Base-by-base conservation (phyloP, 2,797 vertebrate genomes). In the Buphagus erythrorhynchus region DNA sequence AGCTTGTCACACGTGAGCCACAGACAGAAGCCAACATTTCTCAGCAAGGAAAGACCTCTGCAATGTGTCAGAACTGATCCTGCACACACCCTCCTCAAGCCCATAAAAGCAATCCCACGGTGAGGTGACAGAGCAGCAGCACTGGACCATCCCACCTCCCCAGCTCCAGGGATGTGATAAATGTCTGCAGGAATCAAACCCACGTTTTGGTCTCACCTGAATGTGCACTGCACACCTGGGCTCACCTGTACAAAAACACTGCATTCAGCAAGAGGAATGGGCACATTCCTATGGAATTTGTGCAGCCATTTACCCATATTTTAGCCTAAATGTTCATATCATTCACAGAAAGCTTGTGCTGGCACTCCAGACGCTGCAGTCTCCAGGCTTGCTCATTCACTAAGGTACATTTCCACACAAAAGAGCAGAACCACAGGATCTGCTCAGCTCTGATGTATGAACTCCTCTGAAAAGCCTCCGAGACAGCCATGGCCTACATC, bases 81-180 rank as follows among this genome's bases (percentile, higher is more conserved):
- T 20, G 54, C 3, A 59, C 22, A 24, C 28, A 10, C 74, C 29
- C 35, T 38, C 17, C 36, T 52, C 49, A 36, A 84, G 49, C 28
- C 84, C 17, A 1, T 11, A 26, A 54, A 42, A 67, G 57, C 66
- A 61, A 81, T 46, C 51, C 88, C 74, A 22, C 1, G 0, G 55
- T 3, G 1, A 43, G 3, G 2, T 0, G 16, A 16, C 1, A 20
- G 20, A 4, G 2, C 58, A 40, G 46, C 73, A 79, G 88, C 28
- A 7, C 36, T 16, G 79, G 33, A 48, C 54, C 71, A 40, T 24
- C 40, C 21, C 2, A 43, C 1, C 61, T 63, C 55, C 42, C 10
- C 0, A 48, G 78, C 36, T 25, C n/a, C 1, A 38, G 25, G n/a
- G 42, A 62, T 6, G 10, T 7, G 31, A 24, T 1, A 8, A 48